phyloP scores from a whole-genome alignment of 2,797 vertebrate species.

The Champsocephalus esox region DNA sequence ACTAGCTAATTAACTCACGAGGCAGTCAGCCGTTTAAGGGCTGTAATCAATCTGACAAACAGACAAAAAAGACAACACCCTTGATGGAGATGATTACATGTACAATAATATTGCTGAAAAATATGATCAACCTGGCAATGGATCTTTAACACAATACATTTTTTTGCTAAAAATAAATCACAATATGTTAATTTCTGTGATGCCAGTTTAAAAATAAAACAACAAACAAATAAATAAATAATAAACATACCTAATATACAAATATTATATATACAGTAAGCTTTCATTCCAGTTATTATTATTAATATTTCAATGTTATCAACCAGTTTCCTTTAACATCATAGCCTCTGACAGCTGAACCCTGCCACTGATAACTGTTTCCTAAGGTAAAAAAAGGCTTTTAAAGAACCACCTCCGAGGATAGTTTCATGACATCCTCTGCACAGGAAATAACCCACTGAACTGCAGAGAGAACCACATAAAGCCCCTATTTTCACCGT shows the following conservation, averaged over 20 bases:
- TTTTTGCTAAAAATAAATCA: neutral
- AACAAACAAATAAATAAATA: neutral
- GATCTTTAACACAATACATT: neutral
- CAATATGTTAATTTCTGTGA: neutral
- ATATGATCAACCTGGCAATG: neutral
- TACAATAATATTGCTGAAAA: neutral
- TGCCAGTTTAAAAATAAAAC: neutral
- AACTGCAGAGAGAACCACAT: constrained; percentile 1
- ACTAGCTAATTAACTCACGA: neutral
- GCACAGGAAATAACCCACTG: neutral
- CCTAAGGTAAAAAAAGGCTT: neutral
- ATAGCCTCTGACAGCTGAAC: constrained; percentile 18
- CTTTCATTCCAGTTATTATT: too few species aligned
- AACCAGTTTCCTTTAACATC: neutral
- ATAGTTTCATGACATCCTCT: neutral
- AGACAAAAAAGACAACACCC: too few species aligned
- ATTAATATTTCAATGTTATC: neutral
- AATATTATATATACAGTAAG: too few species aligned
- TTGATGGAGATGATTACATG: neutral
- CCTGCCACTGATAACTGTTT: neutral
- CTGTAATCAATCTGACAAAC: too few species aligned
- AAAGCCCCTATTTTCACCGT: neutral
- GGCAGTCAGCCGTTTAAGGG: neutral
- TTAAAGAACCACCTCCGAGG: neutral
- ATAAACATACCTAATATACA: neutral